These are phyloP conservation scores for Archips xylosteana DNA, from an alignment of 2,888 invertebrate species.

Conservation along the genomic window DNA sequence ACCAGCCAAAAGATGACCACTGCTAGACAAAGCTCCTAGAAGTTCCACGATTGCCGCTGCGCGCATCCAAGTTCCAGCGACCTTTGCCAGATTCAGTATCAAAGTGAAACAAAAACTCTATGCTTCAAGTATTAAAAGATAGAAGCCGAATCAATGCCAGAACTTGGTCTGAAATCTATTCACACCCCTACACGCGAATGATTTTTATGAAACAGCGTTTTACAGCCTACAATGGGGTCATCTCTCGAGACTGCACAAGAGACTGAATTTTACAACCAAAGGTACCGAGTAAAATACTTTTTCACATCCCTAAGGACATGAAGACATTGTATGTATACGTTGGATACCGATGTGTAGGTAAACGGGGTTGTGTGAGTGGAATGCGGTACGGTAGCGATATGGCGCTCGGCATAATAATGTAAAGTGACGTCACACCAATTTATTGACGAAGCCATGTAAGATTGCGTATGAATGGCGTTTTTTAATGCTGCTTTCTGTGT, in stretches of 20 bases:
- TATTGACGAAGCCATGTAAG: conserved; percentile 36
- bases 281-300: conserved; percentile 73
- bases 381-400: conserved; percentile 56
- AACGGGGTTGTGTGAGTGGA: conserved; percentile 59
- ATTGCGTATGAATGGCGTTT: conserved; percentile 14
- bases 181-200: conserved; percentile 22
- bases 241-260: conserved; percentile 43
- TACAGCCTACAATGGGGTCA: conserved; percentile 30
- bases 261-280: conserved; percentile 71
- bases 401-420: conserved; percentile 41
- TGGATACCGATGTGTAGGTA: conserved; percentile 66
- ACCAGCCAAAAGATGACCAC: too few species aligned
- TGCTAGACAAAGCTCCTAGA: too few species aligned
- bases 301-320: conserved; percentile 78
- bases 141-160: background rate
- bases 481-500: background rate
- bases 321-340: conserved; percentile 44
- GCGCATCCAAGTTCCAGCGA: too few species aligned
- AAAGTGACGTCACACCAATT: conserved; percentile 54
- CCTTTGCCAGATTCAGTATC: too few species aligned
- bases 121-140: too few species aligned
- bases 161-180: conserved; percentile 16
- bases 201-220: conserved; percentile 26
- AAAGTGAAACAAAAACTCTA: too few species aligned
- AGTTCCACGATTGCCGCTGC: too few species aligned